phyloP scores from a whole-genome alignment of 2,888 invertebrate species.

The Drosophila pseudotalamancana region DNA sequence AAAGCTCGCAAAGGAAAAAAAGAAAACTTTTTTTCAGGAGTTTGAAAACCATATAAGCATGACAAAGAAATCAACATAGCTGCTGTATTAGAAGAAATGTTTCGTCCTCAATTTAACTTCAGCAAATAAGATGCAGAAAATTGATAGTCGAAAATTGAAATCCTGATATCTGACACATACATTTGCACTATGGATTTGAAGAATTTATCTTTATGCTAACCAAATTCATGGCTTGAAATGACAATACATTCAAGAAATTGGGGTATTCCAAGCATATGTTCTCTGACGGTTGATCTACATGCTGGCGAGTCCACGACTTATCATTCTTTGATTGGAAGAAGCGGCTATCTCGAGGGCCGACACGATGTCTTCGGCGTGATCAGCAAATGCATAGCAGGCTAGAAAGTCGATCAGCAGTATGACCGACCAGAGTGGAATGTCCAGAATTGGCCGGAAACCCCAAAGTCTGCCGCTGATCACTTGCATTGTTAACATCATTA shows the following conservation, averaged over 20 bases:
- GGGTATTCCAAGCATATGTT: neutral
- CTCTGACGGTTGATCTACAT: too few species aligned
- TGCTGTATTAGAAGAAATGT: too few species aligned
- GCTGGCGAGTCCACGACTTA: neutral
- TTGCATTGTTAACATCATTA: conserved; percentile 54
- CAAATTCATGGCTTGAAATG: neutral
- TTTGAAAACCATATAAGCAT: too few species aligned
- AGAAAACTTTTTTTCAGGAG: too few species aligned
- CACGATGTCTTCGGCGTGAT: conserved; percentile 4
- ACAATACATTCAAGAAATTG: neutral
- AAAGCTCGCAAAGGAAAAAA: too few species aligned
- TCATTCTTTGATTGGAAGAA: neutral
- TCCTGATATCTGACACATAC: too few species aligned
- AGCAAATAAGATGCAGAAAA: too few species aligned
- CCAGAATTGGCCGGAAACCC: conserved; percentile 19
- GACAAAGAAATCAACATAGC: too few species aligned
- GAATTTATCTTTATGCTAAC: neutral
- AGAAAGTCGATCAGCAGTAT: conserved; percentile 54
- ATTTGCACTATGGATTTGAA: neutral
- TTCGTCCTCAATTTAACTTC: too few species aligned
- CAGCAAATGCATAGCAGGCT: conserved; percentile 25
- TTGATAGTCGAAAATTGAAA: too few species aligned
- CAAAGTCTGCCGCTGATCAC: conserved; percentile 45
- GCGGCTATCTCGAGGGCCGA: neutral
- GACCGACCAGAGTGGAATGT: conserved; percentile 50